Base-by-base conservation (phyloP, 2,888 invertebrate genomes). In the Rhingia rostrata region DNA sequence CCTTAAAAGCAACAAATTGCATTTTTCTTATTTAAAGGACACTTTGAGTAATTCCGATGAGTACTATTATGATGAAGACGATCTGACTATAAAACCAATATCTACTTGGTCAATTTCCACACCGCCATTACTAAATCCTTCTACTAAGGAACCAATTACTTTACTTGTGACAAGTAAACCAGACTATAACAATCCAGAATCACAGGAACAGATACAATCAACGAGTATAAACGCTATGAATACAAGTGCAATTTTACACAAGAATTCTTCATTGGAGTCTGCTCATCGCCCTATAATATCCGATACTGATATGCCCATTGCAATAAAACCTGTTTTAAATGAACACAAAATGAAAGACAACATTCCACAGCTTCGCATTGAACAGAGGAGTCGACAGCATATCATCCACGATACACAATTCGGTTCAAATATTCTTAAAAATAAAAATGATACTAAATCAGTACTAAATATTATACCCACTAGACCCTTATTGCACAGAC, bases 21-120 rank as follows among this genome's bases (percentile, higher is more conserved):
- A 14, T 53, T 22, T 4, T 14, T 45, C 64, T 39, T 74, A 33
- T 81, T 85, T 86, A 72, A 87, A 90, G 90, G 88, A 89, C 37
- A 83, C 88, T 32, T 88, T 88, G 58, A 87, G 87, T 60, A 89
- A 88, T 43, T 43, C 43, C 10, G 90, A 89, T 14, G 90, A 91
- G 53, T 91, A 91, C 78, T 91, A 91, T 86, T 91, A 91, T 72
- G 91, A 91, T 87, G 90, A 91, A 61, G 88, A 86, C 70, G 90
- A 90, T 86, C 86, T 91, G 61, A 91, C 91, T 14, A 88, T 91
- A 39, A 91, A 89, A 67, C 91, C 91, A 49, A 72, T 88, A 61
- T 78, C 86, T 32, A 67, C 64, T 32, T 84, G 67, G 63, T 60
- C 64, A 32, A 86, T 88, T 49, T 88, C 87, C n/a, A 83, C 86